Evolutionary conservation across 1,140 invertebrate species (phyloP), one percentile per base, ranked within the genome.

Genomic region (Lethrus apterus): DNA sequence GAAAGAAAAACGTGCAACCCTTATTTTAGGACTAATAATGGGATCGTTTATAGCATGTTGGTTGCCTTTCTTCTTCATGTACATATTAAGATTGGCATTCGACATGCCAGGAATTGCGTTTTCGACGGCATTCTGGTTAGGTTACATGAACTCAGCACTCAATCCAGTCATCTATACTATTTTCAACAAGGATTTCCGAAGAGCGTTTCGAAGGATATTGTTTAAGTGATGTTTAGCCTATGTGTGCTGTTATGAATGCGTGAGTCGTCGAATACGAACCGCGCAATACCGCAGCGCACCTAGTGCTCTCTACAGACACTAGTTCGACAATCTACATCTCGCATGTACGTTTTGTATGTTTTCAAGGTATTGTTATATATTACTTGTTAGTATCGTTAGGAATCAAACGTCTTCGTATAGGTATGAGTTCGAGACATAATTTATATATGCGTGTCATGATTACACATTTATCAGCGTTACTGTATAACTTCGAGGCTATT

Each of bases 81-180:
- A 94, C 66, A 91, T 94, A 55, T 65, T 93, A 23, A 84, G 85
- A 58, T 87, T 91, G 1, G 70, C 89, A 13, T 83, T 87, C 65
- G 68, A 81, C 10, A 89, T 93, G 59, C 86, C 87, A 0, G 76
- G 74, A 0, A 80, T 82, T 52, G 89, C 90, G 2, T 98, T 98
- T 64, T 87, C 89, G 19, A 83, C 96, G 48, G 93, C 93, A 30
- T 98, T 98, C 69, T 99, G 97, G 97, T 74, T 99, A 15, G 96
- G 50, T 48, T 99, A 99, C 68, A 93, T 94, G 78, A 99, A 99
- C 70, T 98, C 93, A 19, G 94, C 94, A 24, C 77, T 98, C 19
- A 98, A 99, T 72, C 95, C 94, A 10, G 88, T 96, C 54, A 97
- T 98, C 53, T 98, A 98, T 70, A 97, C 93, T 33, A 96, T 98